These are phyloP conservation scores for Drosophila sproati DNA, from an alignment of 1,140 invertebrate genomes.

Conservation along the genomic window DNA sequence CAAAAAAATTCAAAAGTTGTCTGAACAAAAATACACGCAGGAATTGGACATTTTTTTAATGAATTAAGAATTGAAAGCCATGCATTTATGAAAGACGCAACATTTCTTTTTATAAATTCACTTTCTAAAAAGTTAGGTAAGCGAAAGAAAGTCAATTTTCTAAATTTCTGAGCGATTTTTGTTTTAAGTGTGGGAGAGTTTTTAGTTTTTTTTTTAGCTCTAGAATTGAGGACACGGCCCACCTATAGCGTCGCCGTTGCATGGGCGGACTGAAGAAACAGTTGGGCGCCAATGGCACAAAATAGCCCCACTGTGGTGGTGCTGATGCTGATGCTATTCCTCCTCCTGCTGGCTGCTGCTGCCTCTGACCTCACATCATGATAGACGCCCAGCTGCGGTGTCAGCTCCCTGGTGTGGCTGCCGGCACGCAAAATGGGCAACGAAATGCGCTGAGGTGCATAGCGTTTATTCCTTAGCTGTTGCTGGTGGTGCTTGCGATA, in stretches of 20 bases:
- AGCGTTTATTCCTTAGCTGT: slow-evolving; percentile 43
- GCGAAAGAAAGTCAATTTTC: neutral
- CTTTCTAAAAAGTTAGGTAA: no score
- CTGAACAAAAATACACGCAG: no score
- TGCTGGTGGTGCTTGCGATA: slow-evolving; percentile 53
- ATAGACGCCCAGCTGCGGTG: slow-evolving; percentile 69
- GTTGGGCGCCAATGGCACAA: slow-evolving; percentile 74
- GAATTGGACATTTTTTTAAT: no score
- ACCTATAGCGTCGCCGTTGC: slow-evolving; percentile 70
- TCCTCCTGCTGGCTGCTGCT: slow-evolving; percentile 4
- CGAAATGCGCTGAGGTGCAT: slow-evolving; percentile 59
- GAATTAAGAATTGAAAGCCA: no score
- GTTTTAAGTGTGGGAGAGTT: neutral
- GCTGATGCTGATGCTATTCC: slow-evolving; percentile 4
- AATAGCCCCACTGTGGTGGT: slow-evolving; percentile 77
- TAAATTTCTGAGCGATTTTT: neutral
- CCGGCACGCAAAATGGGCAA: slow-evolving; percentile 54
- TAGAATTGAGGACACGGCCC: slow-evolving; percentile 7
- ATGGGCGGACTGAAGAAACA: slow-evolving; percentile 79
- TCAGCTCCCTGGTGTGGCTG: slow-evolving; percentile 60
- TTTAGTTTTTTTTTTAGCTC: neutral
- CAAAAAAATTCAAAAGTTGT: no score
- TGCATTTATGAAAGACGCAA: no score
- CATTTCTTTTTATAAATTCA: no score
- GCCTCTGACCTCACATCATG: slow-evolving; percentile 54